Conservation (phyloP, 2,888 invertebrate genomes). For the Entomobrya proxima region DNA sequence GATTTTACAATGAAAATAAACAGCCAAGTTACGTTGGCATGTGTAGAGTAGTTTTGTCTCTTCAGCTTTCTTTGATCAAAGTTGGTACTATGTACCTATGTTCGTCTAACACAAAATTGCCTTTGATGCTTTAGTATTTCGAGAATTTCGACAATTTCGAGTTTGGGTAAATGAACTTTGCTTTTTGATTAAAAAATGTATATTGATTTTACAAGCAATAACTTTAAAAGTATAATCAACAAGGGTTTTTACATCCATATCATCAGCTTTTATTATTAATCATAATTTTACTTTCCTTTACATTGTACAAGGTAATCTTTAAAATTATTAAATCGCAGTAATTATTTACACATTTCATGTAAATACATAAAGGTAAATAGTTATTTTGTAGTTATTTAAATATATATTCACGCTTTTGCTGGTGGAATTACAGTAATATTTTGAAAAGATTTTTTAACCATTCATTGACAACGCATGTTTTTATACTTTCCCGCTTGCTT, state of each 20-base stretch:
- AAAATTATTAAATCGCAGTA: background rate
- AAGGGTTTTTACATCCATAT: slow-evolving; percentile 8
- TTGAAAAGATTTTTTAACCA: background rate
- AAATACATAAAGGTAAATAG: slow-evolving; percentile 1
- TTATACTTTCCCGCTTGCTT: background rate
- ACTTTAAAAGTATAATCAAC: no score
- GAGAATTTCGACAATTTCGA: no score
- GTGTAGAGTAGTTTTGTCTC: no score
- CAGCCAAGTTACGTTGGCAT: no score
- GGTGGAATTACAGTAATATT: background rate
- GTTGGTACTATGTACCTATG: no score
- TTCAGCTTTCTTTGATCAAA: no score
- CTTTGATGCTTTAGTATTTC: no score
- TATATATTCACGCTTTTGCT: background rate
- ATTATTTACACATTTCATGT: background rate
- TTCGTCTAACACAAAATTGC: no score
- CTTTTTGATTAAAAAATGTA: no score
- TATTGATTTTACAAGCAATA: no score
- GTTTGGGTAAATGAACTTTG: no score
- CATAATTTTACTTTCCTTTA: slow-evolving; percentile 14
- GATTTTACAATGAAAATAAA: background rate
- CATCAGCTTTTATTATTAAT: slow-evolving; percentile 25
- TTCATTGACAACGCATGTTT: background rate
- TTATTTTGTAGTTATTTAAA: slow-evolving; percentile 1
- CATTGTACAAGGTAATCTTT: slow-evolving; percentile 13